phyloP scores from a whole-genome alignment of 2,113 vertebrate species.

The Anguilla japonica region DNA sequence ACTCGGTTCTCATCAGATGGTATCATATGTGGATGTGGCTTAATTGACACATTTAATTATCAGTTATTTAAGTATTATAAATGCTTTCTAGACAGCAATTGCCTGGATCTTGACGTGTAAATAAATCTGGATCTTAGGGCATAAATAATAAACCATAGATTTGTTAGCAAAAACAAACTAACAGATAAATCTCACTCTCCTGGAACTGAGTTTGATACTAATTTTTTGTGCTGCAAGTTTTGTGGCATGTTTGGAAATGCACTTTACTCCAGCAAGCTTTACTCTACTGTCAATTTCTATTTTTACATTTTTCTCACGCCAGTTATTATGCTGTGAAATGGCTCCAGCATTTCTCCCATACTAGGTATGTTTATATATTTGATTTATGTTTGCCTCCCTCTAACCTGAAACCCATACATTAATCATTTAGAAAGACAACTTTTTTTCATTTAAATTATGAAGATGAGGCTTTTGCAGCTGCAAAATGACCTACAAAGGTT shows the following conservation, averaged over 20 bases:
- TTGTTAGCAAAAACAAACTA: not conserved
- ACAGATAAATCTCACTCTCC: not conserved
- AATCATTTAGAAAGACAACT: not conserved
- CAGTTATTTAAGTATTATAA: not conserved
- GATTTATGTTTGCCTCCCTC: not conserved
- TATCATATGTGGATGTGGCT: not conserved
- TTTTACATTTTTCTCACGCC: not conserved
- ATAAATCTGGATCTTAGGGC: not conserved
- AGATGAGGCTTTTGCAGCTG: not conserved
- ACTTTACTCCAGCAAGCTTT: not conserved
- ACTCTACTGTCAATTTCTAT: not conserved
- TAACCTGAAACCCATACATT: not conserved
- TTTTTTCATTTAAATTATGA: not conserved
- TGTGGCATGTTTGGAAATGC: not conserved
- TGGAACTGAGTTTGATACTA: not conserved
- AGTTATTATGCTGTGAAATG: not conserved
- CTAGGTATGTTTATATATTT: not conserved
- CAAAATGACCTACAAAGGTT: not conserved
- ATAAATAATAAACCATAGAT: not conserved
- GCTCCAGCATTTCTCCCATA: not conserved
- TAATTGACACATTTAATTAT: not conserved
- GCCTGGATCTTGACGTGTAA: not conserved
- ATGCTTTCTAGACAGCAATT: not conserved
- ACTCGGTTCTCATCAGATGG: not conserved
- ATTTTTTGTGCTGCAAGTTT: not conserved